These are phyloP conservation scores for Limonius californicus DNA, from an alignment of 1,140 invertebrate genomes.

Conservation along the genomic window DNA sequence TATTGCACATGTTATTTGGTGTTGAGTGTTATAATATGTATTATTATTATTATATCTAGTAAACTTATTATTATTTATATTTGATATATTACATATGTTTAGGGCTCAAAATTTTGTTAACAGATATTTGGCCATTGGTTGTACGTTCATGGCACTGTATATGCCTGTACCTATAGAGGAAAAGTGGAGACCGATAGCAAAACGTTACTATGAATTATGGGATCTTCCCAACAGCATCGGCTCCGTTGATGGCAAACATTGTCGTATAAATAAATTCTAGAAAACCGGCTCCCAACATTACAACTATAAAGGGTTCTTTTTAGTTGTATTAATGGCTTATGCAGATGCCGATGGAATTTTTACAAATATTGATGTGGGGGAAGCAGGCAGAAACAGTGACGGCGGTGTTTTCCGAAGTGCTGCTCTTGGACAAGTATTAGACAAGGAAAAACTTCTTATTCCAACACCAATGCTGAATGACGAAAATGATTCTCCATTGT, in stretches of 20 bases:
- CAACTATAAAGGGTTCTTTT: constrained; percentile 40
- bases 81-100: too few relatives aligned
- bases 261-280: constrained; percentile 22
- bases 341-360: constrained; percentile 48
- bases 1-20: too few relatives aligned
- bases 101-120: too few relatives aligned
- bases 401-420: background rate
- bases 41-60: background rate
- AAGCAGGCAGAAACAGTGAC: constrained; percentile 35
- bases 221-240: constrained; percentile 48
- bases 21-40: too few relatives aligned
- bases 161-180: constrained; percentile 11
- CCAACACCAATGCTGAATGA: background rate
- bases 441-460: background rate
- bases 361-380: constrained; percentile 45
- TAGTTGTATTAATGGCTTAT: constrained; percentile 46
- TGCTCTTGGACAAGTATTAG: background rate
- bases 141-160: background rate
- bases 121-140: background rate
- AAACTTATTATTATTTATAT: background rate
- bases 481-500: constrained; percentile 15
- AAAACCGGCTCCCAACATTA: constrained; percentile 44
- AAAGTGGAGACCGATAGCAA: constrained; percentile 19
- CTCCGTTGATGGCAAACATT: background rate
- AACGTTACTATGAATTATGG: too few relatives aligned